Conservation (phyloP, 2,113 vertebrate species). For the Ochotona curzoniae region DNA sequence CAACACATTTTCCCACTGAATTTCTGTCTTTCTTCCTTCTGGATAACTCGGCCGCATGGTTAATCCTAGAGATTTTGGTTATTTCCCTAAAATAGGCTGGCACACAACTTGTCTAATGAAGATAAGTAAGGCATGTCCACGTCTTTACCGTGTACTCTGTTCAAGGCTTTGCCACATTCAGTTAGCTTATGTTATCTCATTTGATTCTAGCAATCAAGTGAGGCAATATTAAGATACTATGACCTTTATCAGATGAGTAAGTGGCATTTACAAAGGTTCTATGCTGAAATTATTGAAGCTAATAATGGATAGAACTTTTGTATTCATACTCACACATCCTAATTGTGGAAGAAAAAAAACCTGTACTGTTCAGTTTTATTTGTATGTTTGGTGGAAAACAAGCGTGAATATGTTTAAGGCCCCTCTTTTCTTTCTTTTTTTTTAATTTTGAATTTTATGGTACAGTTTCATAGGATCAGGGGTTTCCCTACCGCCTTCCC, state of each 20-base stretch:
- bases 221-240: neutral
- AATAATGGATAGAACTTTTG: neutral
- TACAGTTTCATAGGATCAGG: too few species aligned
- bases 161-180: neutral
- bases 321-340: neutral
- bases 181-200: neutral
- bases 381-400: neutral
- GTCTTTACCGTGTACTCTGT: neutral
- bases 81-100: neutral
- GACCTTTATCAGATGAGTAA: neutral
- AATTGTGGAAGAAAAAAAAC: neutral
- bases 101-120: neutral
- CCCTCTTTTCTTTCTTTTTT: too few species aligned
- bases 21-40: neutral
- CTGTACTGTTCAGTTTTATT: neutral
- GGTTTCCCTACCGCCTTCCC: too few species aligned
- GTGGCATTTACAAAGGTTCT: neutral
- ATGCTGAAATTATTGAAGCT: neutral
- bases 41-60: neutral
- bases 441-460: too few species aligned
- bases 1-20: neutral
- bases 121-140: neutral
- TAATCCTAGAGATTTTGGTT: neutral
- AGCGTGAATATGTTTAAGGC: neutral
- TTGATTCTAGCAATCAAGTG: slow-evolving; percentile 4